Conservation (phyloP, 2,797 vertebrate species). For the Furcifer pardalis region DNA sequence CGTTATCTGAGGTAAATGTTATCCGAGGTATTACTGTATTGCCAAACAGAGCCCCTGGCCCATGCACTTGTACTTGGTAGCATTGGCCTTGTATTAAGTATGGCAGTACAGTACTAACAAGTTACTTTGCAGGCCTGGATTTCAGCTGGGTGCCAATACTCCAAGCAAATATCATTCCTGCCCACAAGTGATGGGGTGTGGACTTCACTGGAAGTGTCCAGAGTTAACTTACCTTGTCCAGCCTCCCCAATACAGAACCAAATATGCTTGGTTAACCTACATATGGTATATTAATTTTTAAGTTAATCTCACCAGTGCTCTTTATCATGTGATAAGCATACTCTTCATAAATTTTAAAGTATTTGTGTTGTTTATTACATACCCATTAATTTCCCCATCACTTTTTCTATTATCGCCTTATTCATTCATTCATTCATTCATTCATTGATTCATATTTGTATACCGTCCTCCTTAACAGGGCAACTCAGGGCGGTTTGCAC, state of each 20-base stretch:
- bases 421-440: too few species aligned
- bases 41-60: not conserved
- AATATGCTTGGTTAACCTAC: not conserved
- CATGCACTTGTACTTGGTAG: not conserved
- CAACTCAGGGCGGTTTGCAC: too few species aligned
- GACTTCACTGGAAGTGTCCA: too few species aligned
- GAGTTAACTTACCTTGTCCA: not conserved
- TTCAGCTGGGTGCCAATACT: not conserved
- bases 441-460: too few species aligned
- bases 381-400: too few species aligned
- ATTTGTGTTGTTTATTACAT: not conserved
- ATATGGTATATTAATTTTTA: not conserved
- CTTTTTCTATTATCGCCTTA: not conserved
- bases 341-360: not conserved
- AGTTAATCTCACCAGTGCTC: not conserved
- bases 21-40: too few species aligned
- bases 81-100: not conserved
- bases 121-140: not conserved
- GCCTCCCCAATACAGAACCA: not conserved
- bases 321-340: not conserved
- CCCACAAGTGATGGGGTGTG: not conserved
- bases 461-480: too few species aligned
- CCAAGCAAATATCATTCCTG: not conserved
- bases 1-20: too few species aligned
- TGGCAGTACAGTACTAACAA: not conserved